Conservation (phyloP, 2,888 invertebrate species). For the Syritta pipiens region DNA sequence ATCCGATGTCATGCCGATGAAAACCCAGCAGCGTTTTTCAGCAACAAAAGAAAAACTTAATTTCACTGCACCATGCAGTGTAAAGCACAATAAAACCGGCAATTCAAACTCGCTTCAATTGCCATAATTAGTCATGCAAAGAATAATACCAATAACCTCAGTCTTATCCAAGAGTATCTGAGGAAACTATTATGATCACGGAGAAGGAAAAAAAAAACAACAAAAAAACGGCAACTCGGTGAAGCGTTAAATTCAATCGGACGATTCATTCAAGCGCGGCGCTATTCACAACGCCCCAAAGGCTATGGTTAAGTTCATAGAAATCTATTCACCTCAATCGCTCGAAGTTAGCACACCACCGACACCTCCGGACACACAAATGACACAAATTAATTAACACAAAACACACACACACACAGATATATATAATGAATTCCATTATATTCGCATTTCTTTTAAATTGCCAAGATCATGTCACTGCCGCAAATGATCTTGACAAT, state of each 20-base stretch:
- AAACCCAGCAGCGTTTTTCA: no score
- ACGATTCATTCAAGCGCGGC: slow-evolving; percentile 26
- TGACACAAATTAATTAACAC: neutral
- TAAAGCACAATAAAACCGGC: no score
- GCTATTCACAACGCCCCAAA: neutral
- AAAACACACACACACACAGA: slow-evolving; percentile 10
- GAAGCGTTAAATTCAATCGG: slow-evolving; percentile 49
- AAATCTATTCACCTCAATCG: neutral
- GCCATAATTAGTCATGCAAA: no score
- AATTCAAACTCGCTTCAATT: no score
- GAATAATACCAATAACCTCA: no score
- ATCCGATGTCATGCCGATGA: no score
- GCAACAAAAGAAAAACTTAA: no score
- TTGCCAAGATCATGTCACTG: slow-evolving; percentile 51
- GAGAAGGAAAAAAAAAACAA: no score
- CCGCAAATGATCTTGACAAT: slow-evolving; percentile 58
- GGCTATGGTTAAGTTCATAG: neutral
- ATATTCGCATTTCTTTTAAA: slow-evolving; percentile 32
- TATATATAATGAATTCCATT: slow-evolving; percentile 47
- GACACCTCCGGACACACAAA: no score
- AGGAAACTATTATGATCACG: no score
- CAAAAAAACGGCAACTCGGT: neutral
- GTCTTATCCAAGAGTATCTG: no score
- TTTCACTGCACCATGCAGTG: no score
- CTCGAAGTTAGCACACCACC: neutral